Base-by-base conservation (phyloP, 35 echinoderm and acorn worm genomes). In the Patiria miniata region DNA sequence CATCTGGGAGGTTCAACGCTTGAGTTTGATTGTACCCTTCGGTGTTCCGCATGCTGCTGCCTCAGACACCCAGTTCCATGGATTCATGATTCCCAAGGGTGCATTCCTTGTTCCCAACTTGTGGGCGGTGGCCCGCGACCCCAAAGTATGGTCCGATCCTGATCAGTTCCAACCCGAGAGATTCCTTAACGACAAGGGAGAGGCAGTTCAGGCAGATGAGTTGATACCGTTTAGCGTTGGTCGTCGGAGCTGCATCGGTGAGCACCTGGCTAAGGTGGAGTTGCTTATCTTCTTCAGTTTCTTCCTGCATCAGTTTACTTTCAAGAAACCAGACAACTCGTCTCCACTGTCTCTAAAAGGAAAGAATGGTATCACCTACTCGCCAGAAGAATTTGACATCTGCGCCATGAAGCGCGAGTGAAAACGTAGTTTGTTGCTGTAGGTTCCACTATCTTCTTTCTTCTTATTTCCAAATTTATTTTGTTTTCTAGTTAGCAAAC, bases 121-220 rank as follows among this genome's bases (percentile, higher is more conserved):
- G 14, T 39, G 14, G 6, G 52, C 53, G 29, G 58, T 88, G 3
- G 18, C 55, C 32, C 39, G 15, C 56, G 83, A 94, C 73, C 0
- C 53, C 8, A 47, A 59, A 1, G 51, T 80, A 4, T 94, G 92
- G 92, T 32, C 78, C 2, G 53, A 94, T 19, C 92, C 92, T 2
- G 83, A 89, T 7, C 52, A 52, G 29, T 94, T 94, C 57, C 51
- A 69, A 34, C 92, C 92, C 18, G 87, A 94, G 21, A 18, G 92
- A 51, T 90, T 90, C 55, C 53, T 93, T 10, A 87, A 93, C 40
- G 54, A 84, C 9, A 79, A 89, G 6, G 85, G 85, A 39, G 39
- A 93, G 52, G 88, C 52, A 1, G 14, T 5, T 51, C 7, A 56
- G 52, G n/a, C 18, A 26, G 80, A 83, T 7, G 80, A 83, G 40